phyloP scores from a whole-genome alignment of 2,888 invertebrate species.

The Scaptomyza tumidula region DNA sequence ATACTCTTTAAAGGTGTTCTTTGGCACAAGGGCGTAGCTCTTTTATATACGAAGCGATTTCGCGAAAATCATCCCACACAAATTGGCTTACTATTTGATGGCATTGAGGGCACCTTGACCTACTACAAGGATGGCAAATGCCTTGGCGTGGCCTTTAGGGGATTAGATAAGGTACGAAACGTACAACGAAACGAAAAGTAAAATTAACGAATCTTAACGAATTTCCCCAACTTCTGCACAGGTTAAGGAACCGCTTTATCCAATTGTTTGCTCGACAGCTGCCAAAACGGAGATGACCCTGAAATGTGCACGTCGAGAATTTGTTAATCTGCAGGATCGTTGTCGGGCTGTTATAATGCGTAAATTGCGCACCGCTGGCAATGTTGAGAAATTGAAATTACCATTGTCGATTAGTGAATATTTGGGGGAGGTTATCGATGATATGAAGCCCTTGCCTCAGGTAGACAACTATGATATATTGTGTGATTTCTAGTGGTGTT shows the following conservation, averaged over 20 bases:
- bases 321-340: conserved; percentile 89
- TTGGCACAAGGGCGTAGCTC: conserved; percentile 88
- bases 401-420: conserved; percentile 87
- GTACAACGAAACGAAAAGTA: background rate
- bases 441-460: conserved; percentile 82
- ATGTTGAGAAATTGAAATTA: conserved; percentile 86
- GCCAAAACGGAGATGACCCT: conserved; percentile 91
- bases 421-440: conserved; percentile 86
- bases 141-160: conserved; percentile 89
- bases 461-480: conserved; percentile 84
- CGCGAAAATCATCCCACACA: conserved; percentile 89
- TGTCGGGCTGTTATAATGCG: conserved; percentile 88
- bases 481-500: conserved; percentile 72
- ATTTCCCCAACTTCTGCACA: conserved; percentile 35
- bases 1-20: conserved; percentile 82
- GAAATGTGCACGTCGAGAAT: conserved; percentile 87
- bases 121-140: conserved; percentile 89
- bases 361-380: conserved; percentile 85
- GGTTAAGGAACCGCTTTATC: conserved; percentile 88
- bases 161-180: conserved; percentile 85
- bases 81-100: conserved; percentile 89
- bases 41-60: conserved; percentile 88
- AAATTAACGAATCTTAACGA: background rate
- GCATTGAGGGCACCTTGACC: conserved; percentile 88
- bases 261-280: conserved; percentile 90